Evolutionary conservation across 2,113 vertebrate species (phyloP).

Genomic region (Gopherus evgoodei): DNA sequence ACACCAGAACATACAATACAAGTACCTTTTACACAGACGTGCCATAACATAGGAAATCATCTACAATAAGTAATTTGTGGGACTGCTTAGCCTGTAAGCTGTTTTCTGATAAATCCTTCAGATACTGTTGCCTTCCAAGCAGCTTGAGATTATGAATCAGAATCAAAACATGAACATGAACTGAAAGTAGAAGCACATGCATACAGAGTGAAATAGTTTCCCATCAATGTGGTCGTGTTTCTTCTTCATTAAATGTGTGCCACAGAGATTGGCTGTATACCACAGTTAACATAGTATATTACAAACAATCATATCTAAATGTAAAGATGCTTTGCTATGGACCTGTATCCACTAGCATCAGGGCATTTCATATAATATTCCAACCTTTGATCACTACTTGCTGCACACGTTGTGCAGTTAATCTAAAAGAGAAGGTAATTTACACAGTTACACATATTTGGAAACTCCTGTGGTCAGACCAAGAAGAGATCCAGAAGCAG

Average conservation of each 20-base stretch:
- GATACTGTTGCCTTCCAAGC: neutral
- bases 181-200: neutral
- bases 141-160: neutral
- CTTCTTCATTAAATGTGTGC: neutral
- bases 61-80: neutral
- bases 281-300: neutral
- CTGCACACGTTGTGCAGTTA: fast-evolving
- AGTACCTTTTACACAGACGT: neutral
- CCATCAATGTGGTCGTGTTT: fast-evolving
- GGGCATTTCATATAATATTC: neutral
- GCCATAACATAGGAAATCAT: neutral
- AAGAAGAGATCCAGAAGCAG: neutral
- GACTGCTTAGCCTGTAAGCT: neutral
- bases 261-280: neutral
- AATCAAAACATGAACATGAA: neutral
- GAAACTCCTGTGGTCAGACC: neutral
- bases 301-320: fast-evolving
- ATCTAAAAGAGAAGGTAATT: neutral
- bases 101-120: neutral
- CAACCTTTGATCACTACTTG: fast-evolving
- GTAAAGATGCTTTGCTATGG: neutral
- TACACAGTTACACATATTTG: neutral
- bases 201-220: neutral
- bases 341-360: neutral
- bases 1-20: neutral